Percentiles rank a stretch among this genome's conserved stretches.
phyloP scores from a whole-genome alignment of 2,797 vertebrate genomes.

The Muscicapa comitata region DNA sequence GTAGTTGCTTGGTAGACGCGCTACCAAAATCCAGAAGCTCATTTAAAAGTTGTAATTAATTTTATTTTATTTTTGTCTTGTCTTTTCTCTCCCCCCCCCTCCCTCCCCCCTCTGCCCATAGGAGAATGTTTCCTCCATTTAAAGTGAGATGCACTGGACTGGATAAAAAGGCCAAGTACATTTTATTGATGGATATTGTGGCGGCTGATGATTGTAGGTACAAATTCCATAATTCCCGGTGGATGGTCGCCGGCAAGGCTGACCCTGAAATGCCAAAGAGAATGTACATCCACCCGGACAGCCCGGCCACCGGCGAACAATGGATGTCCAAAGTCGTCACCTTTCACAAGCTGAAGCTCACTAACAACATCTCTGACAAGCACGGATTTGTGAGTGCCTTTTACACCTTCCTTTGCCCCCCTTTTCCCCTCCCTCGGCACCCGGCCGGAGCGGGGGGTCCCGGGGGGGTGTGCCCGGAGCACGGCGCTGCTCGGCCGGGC shows the following conservation, averaged over 20 bases:
- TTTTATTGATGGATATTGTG: slow-evolving; percentile 97
- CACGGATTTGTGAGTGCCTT: slow-evolving; percentile 96
- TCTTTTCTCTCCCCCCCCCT: not conserved
- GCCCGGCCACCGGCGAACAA: slow-evolving; percentile 95
- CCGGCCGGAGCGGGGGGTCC: not conserved
- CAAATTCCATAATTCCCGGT: slow-evolving; percentile 98
- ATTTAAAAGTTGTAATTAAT: not conserved
- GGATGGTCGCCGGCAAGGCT: slow-evolving; percentile 98
- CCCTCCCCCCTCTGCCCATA: slow-evolving; percentile 46
- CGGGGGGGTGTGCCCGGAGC: not conserved
- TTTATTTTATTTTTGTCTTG: not conserved
- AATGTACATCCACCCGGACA: slow-evolving; percentile 99
- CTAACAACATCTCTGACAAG: slow-evolving; percentile 98
- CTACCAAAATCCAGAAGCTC: not conserved
- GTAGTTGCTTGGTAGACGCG: not conserved
- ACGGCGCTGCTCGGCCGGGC: not conserved
- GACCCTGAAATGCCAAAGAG: slow-evolving; percentile 99
- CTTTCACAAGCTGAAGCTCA: slow-evolving; percentile 99
- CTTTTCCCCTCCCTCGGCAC: not conserved
- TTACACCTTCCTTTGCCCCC: not conserved
- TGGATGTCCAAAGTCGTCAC: slow-evolving; percentile 99
- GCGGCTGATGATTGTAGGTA: slow-evolving; percentile 98
- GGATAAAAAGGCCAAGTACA: slow-evolving; percentile 99
- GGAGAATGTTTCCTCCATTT: slow-evolving; percentile 98
- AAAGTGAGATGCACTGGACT: slow-evolving; percentile 97